These are phyloP conservation scores for Abrostola triplasia DNA, from an alignment of 2,888 invertebrate genomes.

Conservation along the genomic window DNA sequence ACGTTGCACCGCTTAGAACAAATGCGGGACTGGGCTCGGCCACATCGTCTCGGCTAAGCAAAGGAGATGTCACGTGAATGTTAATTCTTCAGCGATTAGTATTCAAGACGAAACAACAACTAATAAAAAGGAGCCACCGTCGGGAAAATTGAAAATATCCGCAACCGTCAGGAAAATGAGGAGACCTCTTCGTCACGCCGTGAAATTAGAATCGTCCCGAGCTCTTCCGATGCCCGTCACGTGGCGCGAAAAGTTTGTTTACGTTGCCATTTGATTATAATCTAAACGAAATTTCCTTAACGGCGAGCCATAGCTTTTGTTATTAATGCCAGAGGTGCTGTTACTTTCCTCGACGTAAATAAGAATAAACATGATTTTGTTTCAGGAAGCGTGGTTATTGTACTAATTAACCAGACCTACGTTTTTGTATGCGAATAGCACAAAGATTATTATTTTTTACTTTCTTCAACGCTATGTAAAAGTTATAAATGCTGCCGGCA, in stretches of 20 bases:
- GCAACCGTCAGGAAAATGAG: slow-evolving; percentile 86
- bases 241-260: slow-evolving; percentile 82
- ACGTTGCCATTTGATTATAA: slow-evolving; percentile 82
- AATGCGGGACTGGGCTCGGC: slow-evolving; percentile 32
- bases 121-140: slow-evolving; percentile 85
- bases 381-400: slow-evolving; percentile 53
- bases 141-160: slow-evolving; percentile 88
- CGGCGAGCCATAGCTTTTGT: slow-evolving; percentile 64
- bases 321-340: slow-evolving; percentile 57
- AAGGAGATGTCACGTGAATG: slow-evolving; percentile 76
- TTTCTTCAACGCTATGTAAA: slow-evolving; percentile 34
- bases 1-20: slow-evolving; percentile 40
- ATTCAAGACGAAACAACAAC: slow-evolving; percentile 86
- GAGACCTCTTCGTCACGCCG: slow-evolving; percentile 81
- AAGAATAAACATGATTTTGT: slow-evolving; percentile 57
- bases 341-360: slow-evolving; percentile 51
- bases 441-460: slow-evolving; percentile 36
- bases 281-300: slow-evolving; percentile 72
- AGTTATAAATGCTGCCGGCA: not conserved
- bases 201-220: slow-evolving; percentile 80
- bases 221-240: slow-evolving; percentile 77
- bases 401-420: slow-evolving; percentile 52
- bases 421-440: slow-evolving; percentile 19
- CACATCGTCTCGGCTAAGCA: slow-evolving; percentile 65
- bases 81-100: slow-evolving; percentile 80